Conservation (phyloP, 2,113 vertebrate species). For the Xyrauchen texanus region DNA sequence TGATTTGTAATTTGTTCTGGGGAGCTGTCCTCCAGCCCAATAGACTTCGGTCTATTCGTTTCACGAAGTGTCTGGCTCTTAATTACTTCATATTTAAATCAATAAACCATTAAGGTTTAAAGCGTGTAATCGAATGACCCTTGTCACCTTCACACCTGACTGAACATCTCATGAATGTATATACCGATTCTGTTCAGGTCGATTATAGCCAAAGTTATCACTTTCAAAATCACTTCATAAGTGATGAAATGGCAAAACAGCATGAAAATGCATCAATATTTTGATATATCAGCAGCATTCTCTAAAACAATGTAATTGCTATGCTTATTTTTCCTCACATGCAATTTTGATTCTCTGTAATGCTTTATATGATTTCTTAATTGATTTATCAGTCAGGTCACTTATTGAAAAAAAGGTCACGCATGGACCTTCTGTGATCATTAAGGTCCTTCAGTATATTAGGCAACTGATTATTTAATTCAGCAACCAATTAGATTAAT, state of each 20-base stretch:
- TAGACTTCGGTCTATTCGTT: conserved; percentile 23
- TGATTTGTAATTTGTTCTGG: conserved; percentile 19
- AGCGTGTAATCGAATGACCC: conserved; percentile 28
- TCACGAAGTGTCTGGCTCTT: conserved; percentile 28
- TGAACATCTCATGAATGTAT: conserved; percentile 28
- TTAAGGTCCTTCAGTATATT: conserved; percentile 6
- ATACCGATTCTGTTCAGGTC: background rate
- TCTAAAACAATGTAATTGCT: background rate
- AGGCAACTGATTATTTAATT: conserved; percentile 1
- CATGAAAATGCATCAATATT: background rate
- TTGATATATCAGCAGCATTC: background rate
- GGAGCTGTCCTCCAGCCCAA: background rate
- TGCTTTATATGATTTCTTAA: background rate
- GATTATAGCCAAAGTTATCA: background rate
- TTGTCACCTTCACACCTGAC: conserved; percentile 34
- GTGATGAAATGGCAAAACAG: background rate
- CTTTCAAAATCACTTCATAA: conserved; percentile 11
- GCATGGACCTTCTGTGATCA: conserved; percentile 5
- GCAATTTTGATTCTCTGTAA: background rate
- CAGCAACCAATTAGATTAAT: background rate
- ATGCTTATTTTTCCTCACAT: background rate
- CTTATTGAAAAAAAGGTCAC: conserved; percentile 15
- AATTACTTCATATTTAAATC: conserved; percentile 40
- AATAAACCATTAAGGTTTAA: conserved; percentile 40
- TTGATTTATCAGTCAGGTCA: conserved; percentile 20